A percentile compares a stretch with the other conserved stretches of the same genome.
phyloP scores from a whole-genome alignment of 2,113 vertebrate genomes.

The Eidolon helvum region DNA sequence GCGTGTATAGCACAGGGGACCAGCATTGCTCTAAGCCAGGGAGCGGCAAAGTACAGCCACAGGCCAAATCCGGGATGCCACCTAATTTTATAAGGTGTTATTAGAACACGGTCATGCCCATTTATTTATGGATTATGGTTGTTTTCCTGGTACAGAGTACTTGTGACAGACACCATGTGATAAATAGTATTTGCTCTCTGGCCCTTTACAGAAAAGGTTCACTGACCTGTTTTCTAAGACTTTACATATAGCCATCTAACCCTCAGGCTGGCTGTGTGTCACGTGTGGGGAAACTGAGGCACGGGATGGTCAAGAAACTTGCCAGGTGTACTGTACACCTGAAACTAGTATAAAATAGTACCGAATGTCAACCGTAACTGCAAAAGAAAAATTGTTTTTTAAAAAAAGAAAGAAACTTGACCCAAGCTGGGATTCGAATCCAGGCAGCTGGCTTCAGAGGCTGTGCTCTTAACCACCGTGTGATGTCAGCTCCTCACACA shows the following conservation, averaged over 20 bases:
- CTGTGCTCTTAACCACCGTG: not conserved
- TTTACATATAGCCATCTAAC: not conserved
- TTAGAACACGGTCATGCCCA: not conserved
- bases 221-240: not conserved
- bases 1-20: fast-evolving
- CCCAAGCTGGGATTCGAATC: not conserved
- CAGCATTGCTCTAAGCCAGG: not conserved
- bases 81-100: not conserved
- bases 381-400: too few species aligned
- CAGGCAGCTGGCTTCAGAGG: not conserved
- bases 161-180: not conserved
- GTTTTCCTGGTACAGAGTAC: not conserved
- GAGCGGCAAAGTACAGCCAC: not conserved
- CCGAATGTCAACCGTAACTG: too few species aligned
- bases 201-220: not conserved
- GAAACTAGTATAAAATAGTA: too few species aligned
- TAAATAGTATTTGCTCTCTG: not conserved
- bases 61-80: not conserved
- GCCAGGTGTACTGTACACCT: not conserved
- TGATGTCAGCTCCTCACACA: not conserved
- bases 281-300: not conserved
- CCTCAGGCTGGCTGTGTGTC: not conserved
- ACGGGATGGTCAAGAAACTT: not conserved
- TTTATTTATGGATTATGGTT: not conserved
- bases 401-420: too few species aligned